phyloP scores from a whole-genome alignment of 53 echinoderm and acorn worm genomes.

The Holothuria leucospilota region DNA sequence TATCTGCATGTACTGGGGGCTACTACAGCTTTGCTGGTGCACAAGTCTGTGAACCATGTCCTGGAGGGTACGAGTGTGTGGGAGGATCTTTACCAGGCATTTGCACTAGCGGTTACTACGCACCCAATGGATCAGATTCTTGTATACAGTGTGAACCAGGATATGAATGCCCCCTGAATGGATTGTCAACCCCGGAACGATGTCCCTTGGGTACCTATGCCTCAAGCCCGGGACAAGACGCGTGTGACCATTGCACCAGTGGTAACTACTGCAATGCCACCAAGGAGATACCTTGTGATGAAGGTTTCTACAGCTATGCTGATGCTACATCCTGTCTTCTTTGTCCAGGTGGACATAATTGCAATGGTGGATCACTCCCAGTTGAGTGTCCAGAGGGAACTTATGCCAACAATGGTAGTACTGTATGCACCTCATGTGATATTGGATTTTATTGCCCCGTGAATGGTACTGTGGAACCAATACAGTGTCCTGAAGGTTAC shows the following conservation, averaged over 20 bases:
- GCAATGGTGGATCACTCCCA: slow-evolving; percentile 55
- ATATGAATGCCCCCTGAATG: slow-evolving; percentile 73
- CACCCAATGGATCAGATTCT: slow-evolving; percentile 80
- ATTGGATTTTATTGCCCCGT: slow-evolving; percentile 80
- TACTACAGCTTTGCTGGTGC: slow-evolving; percentile 77
- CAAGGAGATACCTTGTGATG: slow-evolving; percentile 62
- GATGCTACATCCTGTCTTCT: slow-evolving; percentile 70
- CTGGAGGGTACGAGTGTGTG: slow-evolving; percentile 76
- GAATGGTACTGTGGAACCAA: slow-evolving; percentile 69
- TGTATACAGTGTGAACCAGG: slow-evolving; percentile 74
- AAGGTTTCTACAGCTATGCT: slow-evolving; percentile 82
- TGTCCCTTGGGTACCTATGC: slow-evolving; percentile 70
- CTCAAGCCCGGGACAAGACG: slow-evolving; percentile 25
- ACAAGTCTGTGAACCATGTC: slow-evolving; percentile 76
- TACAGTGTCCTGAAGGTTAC: slow-evolving; percentile 80
- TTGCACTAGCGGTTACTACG: slow-evolving; percentile 75
- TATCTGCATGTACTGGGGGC: slow-evolving; percentile 70
- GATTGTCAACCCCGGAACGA: slow-evolving; percentile 49
- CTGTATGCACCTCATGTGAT: slow-evolving; percentile 69
- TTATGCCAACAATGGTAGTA: slow-evolving; percentile 83
- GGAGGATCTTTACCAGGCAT: slow-evolving; percentile 57
- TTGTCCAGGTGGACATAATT: slow-evolving; percentile 83
- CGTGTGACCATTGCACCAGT: slow-evolving; percentile 72
- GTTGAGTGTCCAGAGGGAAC: slow-evolving; percentile 64
- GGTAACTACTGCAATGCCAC: slow-evolving; percentile 82